Percentiles rank a stretch among this genome's conserved stretches.
Conservation (phyloP, 2,888 invertebrate species). For the Cephus pulcher region DNA sequence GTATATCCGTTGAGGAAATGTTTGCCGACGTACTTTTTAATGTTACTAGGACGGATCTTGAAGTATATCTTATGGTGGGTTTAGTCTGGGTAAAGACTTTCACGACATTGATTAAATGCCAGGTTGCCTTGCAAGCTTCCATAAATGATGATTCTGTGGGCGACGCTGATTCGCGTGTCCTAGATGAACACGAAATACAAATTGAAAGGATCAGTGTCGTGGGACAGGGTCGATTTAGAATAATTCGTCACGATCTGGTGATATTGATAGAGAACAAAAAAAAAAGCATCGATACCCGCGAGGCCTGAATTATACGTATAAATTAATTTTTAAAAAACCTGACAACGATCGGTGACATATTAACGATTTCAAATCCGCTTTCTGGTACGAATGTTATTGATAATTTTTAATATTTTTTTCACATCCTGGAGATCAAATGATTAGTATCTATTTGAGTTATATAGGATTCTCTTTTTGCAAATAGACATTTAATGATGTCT, state of each 20-base stretch:
- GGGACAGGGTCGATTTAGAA: constrained; percentile 1
- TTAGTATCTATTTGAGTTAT: not conserved
- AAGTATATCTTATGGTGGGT: not conserved
- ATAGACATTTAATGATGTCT: not conserved
- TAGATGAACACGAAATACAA: constrained; percentile 34
- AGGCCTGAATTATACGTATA: not conserved
- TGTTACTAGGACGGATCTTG: not conserved
- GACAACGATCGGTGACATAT: not conserved
- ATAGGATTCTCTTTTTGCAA: not conserved
- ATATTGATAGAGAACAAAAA: not conserved
- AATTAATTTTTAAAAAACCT: not conserved
- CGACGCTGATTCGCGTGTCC: constrained; percentile 23
- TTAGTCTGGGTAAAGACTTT: constrained; percentile 34
- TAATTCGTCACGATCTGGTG: not conserved
- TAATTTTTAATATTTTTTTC: not conserved
- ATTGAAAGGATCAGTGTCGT: constrained; percentile 6
- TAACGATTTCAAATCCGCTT: not conserved
- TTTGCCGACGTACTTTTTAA: not conserved
- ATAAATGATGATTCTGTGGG: constrained; percentile 46
- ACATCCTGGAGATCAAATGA: not conserved
- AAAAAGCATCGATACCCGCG: not conserved
- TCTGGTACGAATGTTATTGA: not conserved
- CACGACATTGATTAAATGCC: constrained; percentile 34
- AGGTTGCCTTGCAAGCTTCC: constrained; percentile 40
- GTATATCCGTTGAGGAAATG: not conserved